Evolutionary conservation across 2,888 invertebrate species (phyloP), one percentile per base, ranked within the genome.

Genomic region (Cordilura impudica): DNA sequence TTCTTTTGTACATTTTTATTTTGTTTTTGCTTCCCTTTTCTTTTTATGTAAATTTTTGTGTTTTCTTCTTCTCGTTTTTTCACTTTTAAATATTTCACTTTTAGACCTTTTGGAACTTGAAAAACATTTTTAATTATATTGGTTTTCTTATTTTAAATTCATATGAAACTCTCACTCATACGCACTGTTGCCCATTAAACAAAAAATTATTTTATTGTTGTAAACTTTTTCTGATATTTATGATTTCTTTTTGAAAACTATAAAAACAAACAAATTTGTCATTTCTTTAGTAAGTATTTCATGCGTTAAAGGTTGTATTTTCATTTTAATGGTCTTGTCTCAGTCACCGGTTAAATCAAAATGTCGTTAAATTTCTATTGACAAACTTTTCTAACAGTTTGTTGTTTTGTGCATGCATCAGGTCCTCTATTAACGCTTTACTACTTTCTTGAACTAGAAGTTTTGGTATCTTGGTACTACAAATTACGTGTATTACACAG

Each of bases 1-100:
- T 79, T 79, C 78, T 79, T 71, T 79, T 79, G 78, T 79, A 79
- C 78, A 79, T 79, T 75, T 79, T 78, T 26, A n/a, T 23, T 72
- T 63, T 61, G 7, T 67, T 73, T 26, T 49, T 35, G 35, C 23
- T 63, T 63, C 16, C 26, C 35, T 51, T 35, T 63, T 10, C 26
- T 16, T 72, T 67, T 67, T 67, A 63, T 63, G 4, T 23, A 29
- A 31, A 56, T 58, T 54, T 16, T 21, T 31, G 10, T 51, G 23
- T 43, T 51, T 23, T 16, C n/a, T 39, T 29, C 29, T 16, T 31
- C 29, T 51, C 14, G 29, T 7, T 23, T 10, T 12, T 12, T 53
- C 31, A 16, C 23, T 14, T 53, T 60, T 45, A 16, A 35, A 31
- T 43, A 51, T 60, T 60, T 73, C 21, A 29, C 10, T 18, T 21